Evolutionary conservation across 2,888 invertebrate species (phyloP).

Genomic region (Tortricodes alternella): DNA sequence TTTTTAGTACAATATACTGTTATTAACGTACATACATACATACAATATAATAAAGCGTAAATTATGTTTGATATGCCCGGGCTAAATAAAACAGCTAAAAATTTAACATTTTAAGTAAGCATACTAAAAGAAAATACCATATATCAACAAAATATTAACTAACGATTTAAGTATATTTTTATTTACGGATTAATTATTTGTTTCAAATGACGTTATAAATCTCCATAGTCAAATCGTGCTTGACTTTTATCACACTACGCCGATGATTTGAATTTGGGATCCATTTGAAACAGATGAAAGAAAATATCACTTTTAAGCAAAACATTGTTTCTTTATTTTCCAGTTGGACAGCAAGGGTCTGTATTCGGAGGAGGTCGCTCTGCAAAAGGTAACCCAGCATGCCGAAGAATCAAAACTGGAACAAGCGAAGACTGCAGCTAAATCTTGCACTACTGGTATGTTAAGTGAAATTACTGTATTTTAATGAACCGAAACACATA

Average conservation of each 20-base stretch:
- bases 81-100: too few relatives aligned
- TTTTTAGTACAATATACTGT: too few relatives aligned
- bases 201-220: too few relatives aligned
- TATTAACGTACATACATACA: too few relatives aligned
- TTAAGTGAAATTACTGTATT: background rate
- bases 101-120: too few relatives aligned
- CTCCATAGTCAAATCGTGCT: too few relatives aligned
- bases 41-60: too few relatives aligned
- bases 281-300: background rate
- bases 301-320: background rate
- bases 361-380: conserved; percentile 17
- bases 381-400: conserved; percentile 7
- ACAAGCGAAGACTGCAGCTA: conserved; percentile 9
- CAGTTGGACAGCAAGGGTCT: conserved; percentile 29
- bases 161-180: too few relatives aligned
- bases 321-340: background rate
- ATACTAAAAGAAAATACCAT: too few relatives aligned
- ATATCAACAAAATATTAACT: too few relatives aligned
- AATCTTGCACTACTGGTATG: conserved; percentile 7
- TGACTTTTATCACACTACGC: background rate
- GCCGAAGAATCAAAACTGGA: conserved; percentile 10
- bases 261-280: background rate
- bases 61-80: too few relatives aligned
- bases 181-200: too few relatives aligned
- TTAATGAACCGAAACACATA: background rate